Base-by-base conservation (phyloP, 2,888 invertebrate species). In the Stenchaetothrips biformis region DNA sequence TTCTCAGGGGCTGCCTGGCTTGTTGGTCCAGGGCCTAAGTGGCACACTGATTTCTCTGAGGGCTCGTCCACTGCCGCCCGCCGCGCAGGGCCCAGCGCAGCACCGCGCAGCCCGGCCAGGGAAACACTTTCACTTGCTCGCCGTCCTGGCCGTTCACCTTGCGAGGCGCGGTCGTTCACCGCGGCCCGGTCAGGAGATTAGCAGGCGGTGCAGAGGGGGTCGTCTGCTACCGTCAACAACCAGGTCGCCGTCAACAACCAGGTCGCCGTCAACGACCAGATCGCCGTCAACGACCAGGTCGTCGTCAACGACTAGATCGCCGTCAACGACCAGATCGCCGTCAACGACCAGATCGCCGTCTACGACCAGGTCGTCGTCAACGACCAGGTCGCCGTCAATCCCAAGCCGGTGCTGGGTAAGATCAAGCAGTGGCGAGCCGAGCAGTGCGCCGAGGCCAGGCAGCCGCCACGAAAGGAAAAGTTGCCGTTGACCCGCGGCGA, bases 21-120 rank as follows among this genome's bases (percentile, higher is more conserved):
- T 37, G 49, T 21, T n/a, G 49, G 49, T 79, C 53, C 27, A 78
- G 48, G 49, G 48, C n/a, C 47, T 78, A 78, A 48, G 67, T 74
- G 67, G 67, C 67, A 74, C 67, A 74, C 53, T 21, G 67, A 74
- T 74, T 74, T 74, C 67, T 21, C 67, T 74, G 67, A 25, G 21
- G 67, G 25, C 21, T 37, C 37, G 37, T 37, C 37, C 37, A 37
- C 37, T 37, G 37, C 37, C 37, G 37, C 37, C 37, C 37, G 37
- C 37, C 37, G 37, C 37, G 37, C 37, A 37, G 37, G 37, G 37
- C 37, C 37, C 37, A 37, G 37, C 37, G 37, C 37, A 37, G 37
- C 37, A 4, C 37, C 37, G 37, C 37, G 37, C 37, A 1, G 37
- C 37, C 37, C 37, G 2, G 67, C 25, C 11, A 59, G 67, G 21